Conservation (phyloP, 1,140 invertebrate genomes). For the Drosophila parvula region DNA sequence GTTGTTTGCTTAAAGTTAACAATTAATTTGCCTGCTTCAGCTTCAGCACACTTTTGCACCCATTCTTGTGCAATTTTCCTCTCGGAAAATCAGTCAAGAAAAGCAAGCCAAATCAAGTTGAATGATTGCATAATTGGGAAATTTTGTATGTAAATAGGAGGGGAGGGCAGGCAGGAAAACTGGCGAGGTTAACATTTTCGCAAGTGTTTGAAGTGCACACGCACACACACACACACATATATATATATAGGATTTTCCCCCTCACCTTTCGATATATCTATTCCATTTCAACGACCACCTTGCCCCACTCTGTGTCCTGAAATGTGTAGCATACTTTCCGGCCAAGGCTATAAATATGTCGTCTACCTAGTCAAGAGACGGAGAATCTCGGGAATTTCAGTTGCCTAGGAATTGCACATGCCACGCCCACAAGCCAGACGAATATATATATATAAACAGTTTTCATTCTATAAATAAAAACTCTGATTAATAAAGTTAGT, state of each 20-base stretch:
- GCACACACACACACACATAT: neutral
- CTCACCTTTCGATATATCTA: neutral
- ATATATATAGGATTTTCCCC: neutral
- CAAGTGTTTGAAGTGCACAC: constrained; percentile 40
- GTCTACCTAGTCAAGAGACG: constrained; percentile 17
- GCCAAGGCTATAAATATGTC: constrained; percentile 23
- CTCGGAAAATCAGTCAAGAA: constrained; percentile 67
- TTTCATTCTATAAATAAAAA: neutral
- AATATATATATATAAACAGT: neutral
- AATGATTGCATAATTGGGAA: constrained; percentile 61
- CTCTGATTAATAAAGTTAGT: neutral
- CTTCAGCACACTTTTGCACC: constrained; percentile 9
- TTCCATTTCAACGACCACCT: constrained; percentile 5
- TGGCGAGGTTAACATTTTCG: constrained; percentile 39
- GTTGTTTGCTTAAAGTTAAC: constrained; percentile 81
- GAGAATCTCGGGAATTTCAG: constrained; percentile 18
- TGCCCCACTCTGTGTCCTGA: neutral
- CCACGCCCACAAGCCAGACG: neutral
- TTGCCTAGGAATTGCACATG: neutral
- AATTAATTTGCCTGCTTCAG: constrained; percentile 67
- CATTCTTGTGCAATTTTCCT: constrained; percentile 8
- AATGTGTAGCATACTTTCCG: constrained; percentile 42
- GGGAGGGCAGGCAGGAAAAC: constrained; percentile 13
- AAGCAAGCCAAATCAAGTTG: constrained; percentile 67
- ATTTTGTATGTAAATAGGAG: constrained; percentile 50